These are phyloP conservation scores for Drosophila mojavensis DNA, from an alignment of 1,140 invertebrate genomes.

Conservation along the genomic window DNA sequence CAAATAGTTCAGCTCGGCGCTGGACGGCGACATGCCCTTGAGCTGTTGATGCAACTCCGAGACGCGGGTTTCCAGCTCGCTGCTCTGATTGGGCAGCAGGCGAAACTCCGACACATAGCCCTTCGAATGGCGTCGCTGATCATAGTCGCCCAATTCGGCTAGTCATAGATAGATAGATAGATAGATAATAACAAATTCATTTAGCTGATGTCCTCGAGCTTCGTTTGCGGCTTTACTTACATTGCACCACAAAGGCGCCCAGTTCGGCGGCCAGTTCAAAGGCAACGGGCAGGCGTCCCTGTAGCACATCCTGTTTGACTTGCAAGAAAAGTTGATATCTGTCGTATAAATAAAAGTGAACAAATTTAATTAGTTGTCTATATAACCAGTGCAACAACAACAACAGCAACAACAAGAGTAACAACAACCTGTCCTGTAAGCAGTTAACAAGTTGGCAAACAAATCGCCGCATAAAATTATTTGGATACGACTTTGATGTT, in stretches of 20 bases:
- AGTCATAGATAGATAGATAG: conserved; percentile 57
- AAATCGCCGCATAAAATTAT: conserved; percentile 69
- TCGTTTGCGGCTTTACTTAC: conserved; percentile 88
- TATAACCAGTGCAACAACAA: conserved; percentile 25
- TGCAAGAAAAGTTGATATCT: conserved; percentile 98
- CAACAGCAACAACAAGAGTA: conserved; percentile 1
- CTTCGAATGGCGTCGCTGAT: conserved; percentile 93
- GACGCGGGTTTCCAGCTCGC: conserved; percentile 94
- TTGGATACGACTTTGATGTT: conserved; percentile 63
- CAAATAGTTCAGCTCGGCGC: conserved; percentile 94
- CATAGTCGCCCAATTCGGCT: conserved; percentile 99
- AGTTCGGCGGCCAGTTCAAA: conserved; percentile 96
- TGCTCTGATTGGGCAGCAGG: conserved; percentile 96
- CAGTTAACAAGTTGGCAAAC: conserved; percentile 69
- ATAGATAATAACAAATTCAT: conserved; percentile 14
- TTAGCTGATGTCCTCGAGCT: not conserved
- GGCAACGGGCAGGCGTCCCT: conserved; percentile 94
- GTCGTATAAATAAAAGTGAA: conserved; percentile 59
- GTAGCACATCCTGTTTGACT: conserved; percentile 97
- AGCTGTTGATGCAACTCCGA: conserved; percentile 92
- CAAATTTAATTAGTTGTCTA: conserved; percentile 60
- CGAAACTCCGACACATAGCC: conserved; percentile 99
- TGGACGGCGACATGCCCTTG: conserved; percentile 86
- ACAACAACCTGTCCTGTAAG: conserved; percentile 5
- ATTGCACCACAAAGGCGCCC: conserved; percentile 97